Conservation (phyloP, 2,113 vertebrate genomes). For the Gymnorhina tibicen region DNA sequence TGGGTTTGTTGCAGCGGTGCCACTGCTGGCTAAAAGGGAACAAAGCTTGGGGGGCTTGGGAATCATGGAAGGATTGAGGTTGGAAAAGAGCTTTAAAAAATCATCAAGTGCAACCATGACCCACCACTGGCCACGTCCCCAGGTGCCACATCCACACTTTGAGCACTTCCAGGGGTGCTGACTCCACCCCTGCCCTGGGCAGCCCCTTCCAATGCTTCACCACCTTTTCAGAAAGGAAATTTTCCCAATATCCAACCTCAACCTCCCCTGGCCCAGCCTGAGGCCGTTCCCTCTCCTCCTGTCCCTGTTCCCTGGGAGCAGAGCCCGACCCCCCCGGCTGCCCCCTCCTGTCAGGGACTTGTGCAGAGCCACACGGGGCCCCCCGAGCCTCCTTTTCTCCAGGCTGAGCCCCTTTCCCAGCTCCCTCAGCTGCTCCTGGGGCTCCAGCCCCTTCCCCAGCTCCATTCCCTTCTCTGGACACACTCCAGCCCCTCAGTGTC, state of each 20-base stretch:
- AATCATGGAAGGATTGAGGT: not conserved
- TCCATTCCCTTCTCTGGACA: accelerated
- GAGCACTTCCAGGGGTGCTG: accelerated
- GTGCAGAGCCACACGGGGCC: not conserved
- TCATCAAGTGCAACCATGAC: accelerated
- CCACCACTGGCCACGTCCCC: not conserved
- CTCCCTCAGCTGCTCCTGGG: not conserved
- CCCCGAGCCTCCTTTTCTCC: not conserved
- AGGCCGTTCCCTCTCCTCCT: not conserved
- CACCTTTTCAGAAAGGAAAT: accelerated
- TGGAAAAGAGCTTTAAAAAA: not conserved
- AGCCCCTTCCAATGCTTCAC: accelerated
- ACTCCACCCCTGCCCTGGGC: not conserved
- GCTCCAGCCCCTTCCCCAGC: not conserved
- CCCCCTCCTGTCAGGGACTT: not conserved
- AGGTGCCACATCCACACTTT: not conserved
- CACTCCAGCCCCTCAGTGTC: accelerated
- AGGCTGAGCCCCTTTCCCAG: not conserved
- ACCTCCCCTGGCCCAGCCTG: not conserved
- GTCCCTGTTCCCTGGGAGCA: not conserved
- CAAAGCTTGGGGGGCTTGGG: not conserved
- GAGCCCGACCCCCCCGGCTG: accelerated
- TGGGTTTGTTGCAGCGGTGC: accelerated
- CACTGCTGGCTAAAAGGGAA: not conserved
- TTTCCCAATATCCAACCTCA: accelerated